phyloP scores from a whole-genome alignment of 2,113 vertebrate species.

The Leptosomus discolor region DNA sequence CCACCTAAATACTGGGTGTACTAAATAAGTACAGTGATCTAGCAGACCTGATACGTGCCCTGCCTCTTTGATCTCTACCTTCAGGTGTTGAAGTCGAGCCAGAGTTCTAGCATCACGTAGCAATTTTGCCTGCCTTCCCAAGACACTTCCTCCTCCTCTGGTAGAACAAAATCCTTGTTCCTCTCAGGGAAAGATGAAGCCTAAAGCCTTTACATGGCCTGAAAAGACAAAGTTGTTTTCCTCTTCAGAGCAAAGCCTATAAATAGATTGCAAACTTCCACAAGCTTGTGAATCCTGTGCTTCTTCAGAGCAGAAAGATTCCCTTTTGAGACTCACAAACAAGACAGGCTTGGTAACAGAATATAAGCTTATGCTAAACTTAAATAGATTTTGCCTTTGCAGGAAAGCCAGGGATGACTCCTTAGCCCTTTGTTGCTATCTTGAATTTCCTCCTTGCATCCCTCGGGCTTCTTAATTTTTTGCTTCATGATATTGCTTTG shows the following conservation, averaged over 20 bases:
- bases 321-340: constrained; percentile 26
- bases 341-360: constrained; percentile 20
- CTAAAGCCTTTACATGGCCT: neutral
- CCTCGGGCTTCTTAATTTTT: constrained; percentile 39
- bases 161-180: neutral
- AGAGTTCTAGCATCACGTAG: neutral
- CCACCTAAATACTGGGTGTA: neutral
- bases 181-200: neutral
- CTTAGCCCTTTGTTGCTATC: constrained; percentile 37
- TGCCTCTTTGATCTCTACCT: neutral
- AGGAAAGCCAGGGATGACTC: neutral
- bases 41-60: neutral
- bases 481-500: constrained; percentile 3
- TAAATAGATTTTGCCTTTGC: constrained; percentile 38
- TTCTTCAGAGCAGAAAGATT: constrained; percentile 3
- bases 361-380: constrained; percentile 50
- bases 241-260: constrained; percentile 12
- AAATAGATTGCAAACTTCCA: constrained; percentile 33
- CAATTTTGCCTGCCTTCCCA: neutral
- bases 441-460: constrained; percentile 41
- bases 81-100: neutral
- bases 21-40: neutral
- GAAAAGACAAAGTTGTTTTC: constrained; percentile 38
- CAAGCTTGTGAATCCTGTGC: constrained; percentile 1
- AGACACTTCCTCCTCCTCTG: neutral